Evolutionary conservation across 1,140 invertebrate genomes (phyloP), one percentile per base, ranked within the genome.

Genomic region (Ectropis grisescens): DNA sequence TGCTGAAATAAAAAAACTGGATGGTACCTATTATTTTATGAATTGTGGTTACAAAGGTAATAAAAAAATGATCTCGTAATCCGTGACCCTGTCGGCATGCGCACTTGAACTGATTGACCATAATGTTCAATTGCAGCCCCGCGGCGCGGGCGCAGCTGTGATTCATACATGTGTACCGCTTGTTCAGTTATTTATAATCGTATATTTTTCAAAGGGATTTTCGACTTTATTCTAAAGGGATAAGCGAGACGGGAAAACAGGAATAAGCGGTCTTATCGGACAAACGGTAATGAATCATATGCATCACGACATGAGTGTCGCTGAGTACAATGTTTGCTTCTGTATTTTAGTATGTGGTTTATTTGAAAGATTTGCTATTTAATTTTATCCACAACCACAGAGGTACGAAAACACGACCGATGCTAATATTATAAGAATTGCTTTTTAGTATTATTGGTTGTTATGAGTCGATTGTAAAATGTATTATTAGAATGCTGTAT

Each of bases 81-180:
- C 46, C 47, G 37, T 58, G 59, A 59, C 59, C 54, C 41, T 47
- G 46, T 26, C 46, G 44, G 39, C 27, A 29, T 31, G 47, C 50
- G 54, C 60, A 70, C 64, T 74, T 74, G 69, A 68, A 68, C 62
- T 68, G 57, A 66, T 70, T 66, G 57, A 55, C 57, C 58, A 66
- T 60, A 69, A 52, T 58, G 47, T 38, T 15, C 36, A 15, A 19
- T 24, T 23, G 24, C 32, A n/a, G n/a, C n/a, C n/a, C n/a, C 16
- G 34, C 31, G 13, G 32, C 33, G 37, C 37, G 33, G 3, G 28
- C 24, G 33, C 35, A 29, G 28, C 31, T 27, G 37, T 54, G 51
- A 48, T 45, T 53, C 49, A 45, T 41, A 34, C 14, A 15, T 22
- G 9, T 22, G 4, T 5, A 5, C 9, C 19, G 4, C 19, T 5